Evolutionary conservation across 2,797 vertebrate species (phyloP).

Genomic region (Heterohyrax brucei): DNA sequence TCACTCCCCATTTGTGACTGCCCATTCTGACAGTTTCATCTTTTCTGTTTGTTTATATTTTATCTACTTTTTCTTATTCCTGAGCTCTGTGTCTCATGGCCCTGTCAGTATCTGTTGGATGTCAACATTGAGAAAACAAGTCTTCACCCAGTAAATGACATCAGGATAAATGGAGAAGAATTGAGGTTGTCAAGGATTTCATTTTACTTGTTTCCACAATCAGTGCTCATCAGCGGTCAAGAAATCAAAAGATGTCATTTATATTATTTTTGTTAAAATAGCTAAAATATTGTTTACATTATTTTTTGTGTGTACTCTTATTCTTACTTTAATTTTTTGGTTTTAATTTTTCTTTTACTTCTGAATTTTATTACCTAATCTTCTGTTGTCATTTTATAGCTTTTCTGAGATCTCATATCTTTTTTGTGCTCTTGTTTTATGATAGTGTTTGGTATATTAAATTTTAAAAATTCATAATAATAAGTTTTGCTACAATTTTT

Average conservation of each 20-base stretch:
- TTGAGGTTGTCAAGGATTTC: too few relatives aligned
- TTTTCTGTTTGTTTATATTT: not conserved
- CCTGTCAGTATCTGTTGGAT: too few relatives aligned
- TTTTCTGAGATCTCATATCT: not conserved
- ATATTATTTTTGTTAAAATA: too few relatives aligned
- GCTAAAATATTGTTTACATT: not conserved
- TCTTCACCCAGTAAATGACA: too few relatives aligned
- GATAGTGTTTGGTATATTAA: not conserved
- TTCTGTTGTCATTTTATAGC: not conserved
- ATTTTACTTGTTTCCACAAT: too few relatives aligned
- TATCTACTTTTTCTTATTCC: not conserved
- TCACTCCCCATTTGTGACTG: too few relatives aligned
- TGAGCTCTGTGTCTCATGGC: not conserved
- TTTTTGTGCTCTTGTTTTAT: slow-evolving; percentile 17
- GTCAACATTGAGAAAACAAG: too few relatives aligned
- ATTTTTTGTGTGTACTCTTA: not conserved
- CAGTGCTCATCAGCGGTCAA: too few relatives aligned
- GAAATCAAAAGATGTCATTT: too few relatives aligned
- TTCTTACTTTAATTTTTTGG: slow-evolving; percentile 31
- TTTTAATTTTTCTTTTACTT: not conserved
- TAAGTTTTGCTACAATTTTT: not conserved
- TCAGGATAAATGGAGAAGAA: too few relatives aligned
- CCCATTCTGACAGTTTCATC: not conserved
- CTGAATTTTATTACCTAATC: not conserved
- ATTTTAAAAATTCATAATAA: not conserved